Base-by-base conservation (phyloP, 1,140 invertebrate genomes). In the Chrysomallon squamiferum region DNA sequence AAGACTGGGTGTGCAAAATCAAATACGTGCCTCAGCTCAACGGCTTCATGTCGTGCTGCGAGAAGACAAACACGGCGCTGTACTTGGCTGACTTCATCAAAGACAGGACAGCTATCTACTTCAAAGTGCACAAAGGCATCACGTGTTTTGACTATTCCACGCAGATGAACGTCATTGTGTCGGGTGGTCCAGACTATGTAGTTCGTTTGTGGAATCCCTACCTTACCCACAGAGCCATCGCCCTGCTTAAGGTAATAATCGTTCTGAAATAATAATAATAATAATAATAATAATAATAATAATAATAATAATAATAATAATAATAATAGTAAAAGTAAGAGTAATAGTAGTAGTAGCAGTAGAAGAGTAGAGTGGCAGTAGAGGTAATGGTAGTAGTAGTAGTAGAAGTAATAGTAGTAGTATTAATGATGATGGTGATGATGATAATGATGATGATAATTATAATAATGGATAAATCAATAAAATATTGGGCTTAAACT, bases 151-250 rank as follows among this genome's bases (percentile, higher is more conserved):
- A 80, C 59, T 81, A 80, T 45, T 78, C 73, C 30, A 59, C 68
- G 0, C 29, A 58, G 27, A 66, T 71, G 18, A 80, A 78, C 43
- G 71, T 81, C n/a, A 73, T 82, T 27, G 76, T 75, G 0, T 82
- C 91, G 2, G 92, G 92, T 3, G 90, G 92, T 18, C 88, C 89
- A 4, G 92, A 93, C 79, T 90, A 89, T 72, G 79, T 88, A 45
- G 86, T 93, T 1, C 87, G 91, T 13, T 79, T 92, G 20, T 93
- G 92, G 92, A 91, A 91, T 77, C 88, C 91, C 1, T 92, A 91
- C 76, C 88, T 92, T n/a, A 87, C 90, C 5, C 82, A 83, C 20
- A 88, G 89, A 72, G 85, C 90, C 0, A 89, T 85, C 20, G 85
- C 85, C 3, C 81, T 88, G 1, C 83, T 93, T 4, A 85, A 86